A percentile compares a stretch with the other conserved stretches of the same genome.
Conservation (phyloP, 2,888 invertebrate genomes). For the Tanypteryx hageni region DNA sequence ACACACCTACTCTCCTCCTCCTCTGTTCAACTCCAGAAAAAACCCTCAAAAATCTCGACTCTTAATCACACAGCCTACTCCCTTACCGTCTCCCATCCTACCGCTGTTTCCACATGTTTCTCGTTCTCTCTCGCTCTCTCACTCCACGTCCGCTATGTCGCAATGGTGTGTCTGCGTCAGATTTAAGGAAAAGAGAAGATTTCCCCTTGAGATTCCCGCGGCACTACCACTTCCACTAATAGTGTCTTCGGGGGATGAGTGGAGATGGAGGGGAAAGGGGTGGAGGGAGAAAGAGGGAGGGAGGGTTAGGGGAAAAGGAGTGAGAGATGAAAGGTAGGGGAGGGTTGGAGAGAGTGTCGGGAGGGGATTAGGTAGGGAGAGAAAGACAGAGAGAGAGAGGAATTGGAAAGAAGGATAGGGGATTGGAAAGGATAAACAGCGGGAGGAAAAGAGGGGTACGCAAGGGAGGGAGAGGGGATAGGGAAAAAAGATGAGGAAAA, state of each 20-base stretch:
- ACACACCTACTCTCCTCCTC: no score
- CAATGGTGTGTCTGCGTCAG: neutral
- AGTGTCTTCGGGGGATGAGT: slow-evolving; percentile 45
- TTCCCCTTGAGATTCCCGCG: slow-evolving; percentile 46
- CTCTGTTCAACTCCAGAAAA: no score
- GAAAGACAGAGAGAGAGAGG: neutral
- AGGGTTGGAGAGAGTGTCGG: neutral
- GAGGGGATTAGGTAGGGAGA: neutral
- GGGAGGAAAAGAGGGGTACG: slow-evolving; percentile 4
- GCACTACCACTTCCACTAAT: slow-evolving; percentile 58
- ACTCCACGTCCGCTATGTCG: no score
- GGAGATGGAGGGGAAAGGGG: neutral
- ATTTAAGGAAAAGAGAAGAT: slow-evolving; percentile 12
- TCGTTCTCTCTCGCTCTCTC: no score
- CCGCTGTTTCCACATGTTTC: no score
- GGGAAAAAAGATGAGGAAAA: neutral
- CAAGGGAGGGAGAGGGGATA: neutral
- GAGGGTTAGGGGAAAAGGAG: neutral
- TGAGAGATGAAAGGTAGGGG: neutral
- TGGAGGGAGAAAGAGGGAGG: neutral
- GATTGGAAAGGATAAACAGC: neutral
- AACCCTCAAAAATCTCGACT: neutral
- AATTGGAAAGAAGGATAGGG: neutral
- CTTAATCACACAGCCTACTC: neutral
- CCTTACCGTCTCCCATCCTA: neutral